phyloP scores from a whole-genome alignment of 53 echinoderm and acorn worm species.

The Zoroaster sp. region DNA sequence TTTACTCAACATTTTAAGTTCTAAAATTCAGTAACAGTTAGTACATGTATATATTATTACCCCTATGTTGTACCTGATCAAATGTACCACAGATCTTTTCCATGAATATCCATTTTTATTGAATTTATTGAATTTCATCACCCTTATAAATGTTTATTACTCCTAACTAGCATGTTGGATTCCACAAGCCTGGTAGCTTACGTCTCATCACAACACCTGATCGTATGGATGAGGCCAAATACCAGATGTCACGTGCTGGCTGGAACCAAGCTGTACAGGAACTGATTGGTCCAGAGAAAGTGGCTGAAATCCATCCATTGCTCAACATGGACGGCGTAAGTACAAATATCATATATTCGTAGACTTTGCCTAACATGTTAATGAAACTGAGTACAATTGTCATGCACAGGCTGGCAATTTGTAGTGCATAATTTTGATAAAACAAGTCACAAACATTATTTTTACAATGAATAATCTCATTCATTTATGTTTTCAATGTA shows the following conservation, averaged over 20 bases:
- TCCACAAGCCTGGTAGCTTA: slow-evolving; percentile 93
- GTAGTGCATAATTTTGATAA: too few relatives aligned
- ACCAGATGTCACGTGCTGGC: slow-evolving; percentile 82
- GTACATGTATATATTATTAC: not conserved
- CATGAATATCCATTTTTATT: not conserved
- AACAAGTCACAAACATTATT: too few relatives aligned
- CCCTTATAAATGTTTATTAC: not conserved
- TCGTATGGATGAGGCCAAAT: slow-evolving; percentile 93
- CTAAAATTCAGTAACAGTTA: not conserved
- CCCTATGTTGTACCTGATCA: not conserved
- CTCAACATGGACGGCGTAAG: slow-evolving; percentile 89
- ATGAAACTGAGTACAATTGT: too few relatives aligned
- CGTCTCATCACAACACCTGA: slow-evolving; percentile 76
- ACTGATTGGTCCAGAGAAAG: slow-evolving; percentile 76
- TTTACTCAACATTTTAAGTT: too few relatives aligned
- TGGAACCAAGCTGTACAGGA: slow-evolving; percentile 82
- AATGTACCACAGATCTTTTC: not conserved
- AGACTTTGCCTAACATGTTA: too few relatives aligned
- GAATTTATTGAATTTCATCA: not conserved
- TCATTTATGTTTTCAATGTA: not conserved
- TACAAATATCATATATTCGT: too few relatives aligned
- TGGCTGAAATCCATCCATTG: slow-evolving; percentile 78
- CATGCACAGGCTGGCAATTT: not conserved
- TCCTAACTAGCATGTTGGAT: slow-evolving; percentile 84
- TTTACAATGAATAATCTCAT: too few relatives aligned